phyloP scores from a whole-genome alignment of 2,797 vertebrate genomes.

The Lagodon rhomboides region DNA sequence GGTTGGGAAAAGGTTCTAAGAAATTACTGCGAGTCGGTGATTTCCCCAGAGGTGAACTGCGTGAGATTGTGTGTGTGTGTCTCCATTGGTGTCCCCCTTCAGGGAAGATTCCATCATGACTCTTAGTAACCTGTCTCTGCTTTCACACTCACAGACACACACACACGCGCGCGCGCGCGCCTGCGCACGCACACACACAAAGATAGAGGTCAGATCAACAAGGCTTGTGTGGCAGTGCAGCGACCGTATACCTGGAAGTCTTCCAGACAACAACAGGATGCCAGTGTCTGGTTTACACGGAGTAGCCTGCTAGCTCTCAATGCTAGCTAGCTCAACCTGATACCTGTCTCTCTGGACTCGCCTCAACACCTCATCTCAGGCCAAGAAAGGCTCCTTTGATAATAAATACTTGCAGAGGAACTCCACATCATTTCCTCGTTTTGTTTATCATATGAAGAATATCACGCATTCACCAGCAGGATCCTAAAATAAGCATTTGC shows the following conservation, averaged over 20 bases:
- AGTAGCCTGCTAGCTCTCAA: constrained; percentile 28
- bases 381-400: background rate
- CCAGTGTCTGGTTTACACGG: constrained; percentile 53
- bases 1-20: too few species aligned
- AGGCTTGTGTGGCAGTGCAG: constrained; percentile 33
- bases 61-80: background rate
- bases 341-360: constrained; percentile 29
- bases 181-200: constrained; percentile 22
- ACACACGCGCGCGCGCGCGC: constrained; percentile 12
- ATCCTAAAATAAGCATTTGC: background rate
- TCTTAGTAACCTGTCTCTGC: constrained; percentile 68
- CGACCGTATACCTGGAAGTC: constrained; percentile 38
- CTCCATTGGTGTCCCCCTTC: constrained; percentile 43
- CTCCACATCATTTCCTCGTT: background rate
- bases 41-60: background rate
- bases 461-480: background rate
- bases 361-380: constrained; percentile 21
- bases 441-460: background rate
- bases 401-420: background rate
- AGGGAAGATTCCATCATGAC: constrained; percentile 59
- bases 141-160: constrained; percentile 69
- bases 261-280: constrained; percentile 59
- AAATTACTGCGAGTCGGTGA: too few species aligned
- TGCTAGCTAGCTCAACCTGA: constrained; percentile 38
- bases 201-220: constrained; percentile 53